A percentile compares a stretch with the other conserved stretches of the same genome.
Conservation (phyloP, 2,797 vertebrate genomes). For the Hydrophis major region DNA sequence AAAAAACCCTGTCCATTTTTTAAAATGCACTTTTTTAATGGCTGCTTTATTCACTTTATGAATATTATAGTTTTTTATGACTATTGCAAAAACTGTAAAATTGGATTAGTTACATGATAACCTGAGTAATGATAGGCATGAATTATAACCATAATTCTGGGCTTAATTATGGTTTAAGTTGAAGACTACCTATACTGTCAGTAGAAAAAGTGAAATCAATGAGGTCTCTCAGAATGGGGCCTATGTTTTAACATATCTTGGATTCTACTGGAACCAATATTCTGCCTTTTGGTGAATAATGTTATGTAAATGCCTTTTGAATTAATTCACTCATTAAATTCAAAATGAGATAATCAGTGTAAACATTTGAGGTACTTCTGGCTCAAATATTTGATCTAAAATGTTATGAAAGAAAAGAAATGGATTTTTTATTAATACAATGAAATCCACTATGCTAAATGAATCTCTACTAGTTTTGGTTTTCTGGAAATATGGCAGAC, state of each 20-base stretch:
- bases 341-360: not conserved
- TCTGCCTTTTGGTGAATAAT: not conserved
- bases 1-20: not conserved
- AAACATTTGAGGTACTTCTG: conserved; percentile 27
- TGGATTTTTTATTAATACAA: not conserved
- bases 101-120: not conserved
- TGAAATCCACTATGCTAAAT: not conserved
- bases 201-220: not conserved
- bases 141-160: not conserved
- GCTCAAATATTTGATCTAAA: conserved; percentile 32
- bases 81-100: not conserved
- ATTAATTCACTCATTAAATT: not conserved
- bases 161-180: not conserved
- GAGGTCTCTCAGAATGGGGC: not conserved
- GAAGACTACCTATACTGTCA: not conserved
- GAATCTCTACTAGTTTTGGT: conserved; percentile 9
- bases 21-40: too few relatives aligned
- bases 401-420: conserved; percentile 26
- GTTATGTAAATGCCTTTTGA: not conserved
- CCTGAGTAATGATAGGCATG: not conserved
- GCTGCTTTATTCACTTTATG: too few relatives aligned
- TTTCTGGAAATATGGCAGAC: conserved; percentile 61
- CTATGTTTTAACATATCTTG: not conserved
- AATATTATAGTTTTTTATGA: not conserved
- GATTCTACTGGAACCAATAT: not conserved